Percentiles rank a stretch among this genome's conserved stretches.
Evolutionary conservation across 2,113 vertebrate genomes (phyloP).

Genomic region (Calidris pugnax): DNA sequence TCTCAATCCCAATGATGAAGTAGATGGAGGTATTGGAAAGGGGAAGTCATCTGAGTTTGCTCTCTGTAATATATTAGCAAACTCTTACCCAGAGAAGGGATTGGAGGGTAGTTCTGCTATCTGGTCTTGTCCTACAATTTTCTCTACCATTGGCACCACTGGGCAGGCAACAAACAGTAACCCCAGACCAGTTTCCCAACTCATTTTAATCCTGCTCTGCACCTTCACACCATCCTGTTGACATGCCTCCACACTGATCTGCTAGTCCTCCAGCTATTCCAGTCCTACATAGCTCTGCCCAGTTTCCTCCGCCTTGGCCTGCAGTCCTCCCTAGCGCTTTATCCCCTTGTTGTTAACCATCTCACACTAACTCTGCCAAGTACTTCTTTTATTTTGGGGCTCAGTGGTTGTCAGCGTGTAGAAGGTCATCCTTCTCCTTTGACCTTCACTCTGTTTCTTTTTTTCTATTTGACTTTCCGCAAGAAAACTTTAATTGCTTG

Average conservation of each 20-base stretch:
- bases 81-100: background rate
- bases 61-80: background rate
- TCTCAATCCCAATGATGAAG: background rate
- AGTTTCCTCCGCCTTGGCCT: background rate
- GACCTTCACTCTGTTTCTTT: constrained; percentile 4
- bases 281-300: background rate
- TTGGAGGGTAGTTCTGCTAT: background rate
- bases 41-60: background rate
- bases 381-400: background rate
- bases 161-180: background rate
- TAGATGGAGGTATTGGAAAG: background rate
- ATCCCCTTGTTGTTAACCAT: background rate
- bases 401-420: background rate
- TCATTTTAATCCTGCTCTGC: background rate
- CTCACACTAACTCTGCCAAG: background rate
- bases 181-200: background rate
- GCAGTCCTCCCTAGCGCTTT: background rate
- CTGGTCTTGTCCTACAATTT: background rate
- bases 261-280: background rate
- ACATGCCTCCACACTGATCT: background rate
- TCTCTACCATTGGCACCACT: background rate
- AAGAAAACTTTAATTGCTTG: constrained; percentile 51
- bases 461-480: background rate
- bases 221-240: background rate
- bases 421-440: background rate